phyloP scores from a whole-genome alignment of 2,113 vertebrate genomes.

The Heteronetta atricapilla region DNA sequence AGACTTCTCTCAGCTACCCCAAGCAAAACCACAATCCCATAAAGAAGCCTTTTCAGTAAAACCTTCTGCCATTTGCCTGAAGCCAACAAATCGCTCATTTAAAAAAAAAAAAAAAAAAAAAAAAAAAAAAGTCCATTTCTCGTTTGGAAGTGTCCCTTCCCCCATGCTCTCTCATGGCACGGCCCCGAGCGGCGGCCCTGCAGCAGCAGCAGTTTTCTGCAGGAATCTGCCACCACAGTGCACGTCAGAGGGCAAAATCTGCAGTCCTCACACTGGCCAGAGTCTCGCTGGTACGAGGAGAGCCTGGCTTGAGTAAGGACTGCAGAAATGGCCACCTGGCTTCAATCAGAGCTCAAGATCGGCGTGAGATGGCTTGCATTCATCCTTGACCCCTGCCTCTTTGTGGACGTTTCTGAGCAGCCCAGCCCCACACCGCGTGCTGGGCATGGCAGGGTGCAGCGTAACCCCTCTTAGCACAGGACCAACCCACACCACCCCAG shows the following conservation, averaged over 20 bases:
- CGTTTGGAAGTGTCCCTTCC: background rate
- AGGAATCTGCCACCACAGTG: background rate
- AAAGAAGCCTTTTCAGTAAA: constrained; percentile 65
- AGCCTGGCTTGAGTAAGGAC: background rate
- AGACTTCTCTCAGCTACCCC: constrained; percentile 61
- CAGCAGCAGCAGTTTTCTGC: background rate
- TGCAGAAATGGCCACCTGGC: background rate
- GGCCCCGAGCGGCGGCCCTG: background rate
- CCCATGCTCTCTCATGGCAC: background rate
- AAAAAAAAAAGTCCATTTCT: background rate
- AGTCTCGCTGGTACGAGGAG: background rate
- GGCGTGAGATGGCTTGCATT: background rate
- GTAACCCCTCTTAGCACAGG: background rate
- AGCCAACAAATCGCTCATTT: constrained; percentile 54
- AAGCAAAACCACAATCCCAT: constrained; percentile 70
- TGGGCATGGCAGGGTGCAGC: no score
- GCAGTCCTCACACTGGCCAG: background rate
- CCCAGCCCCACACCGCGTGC: background rate
- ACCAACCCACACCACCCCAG: background rate
- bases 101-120: background rate
- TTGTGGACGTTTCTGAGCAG: background rate
- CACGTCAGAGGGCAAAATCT: background rate
- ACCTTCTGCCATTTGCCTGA: constrained; percentile 58
- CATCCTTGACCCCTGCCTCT: background rate
- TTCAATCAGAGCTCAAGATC: background rate